These are phyloP conservation scores for Caenorhabditis sp. DNA, from an alignment of 2,888 invertebrate species.

Conservation along the genomic window DNA sequence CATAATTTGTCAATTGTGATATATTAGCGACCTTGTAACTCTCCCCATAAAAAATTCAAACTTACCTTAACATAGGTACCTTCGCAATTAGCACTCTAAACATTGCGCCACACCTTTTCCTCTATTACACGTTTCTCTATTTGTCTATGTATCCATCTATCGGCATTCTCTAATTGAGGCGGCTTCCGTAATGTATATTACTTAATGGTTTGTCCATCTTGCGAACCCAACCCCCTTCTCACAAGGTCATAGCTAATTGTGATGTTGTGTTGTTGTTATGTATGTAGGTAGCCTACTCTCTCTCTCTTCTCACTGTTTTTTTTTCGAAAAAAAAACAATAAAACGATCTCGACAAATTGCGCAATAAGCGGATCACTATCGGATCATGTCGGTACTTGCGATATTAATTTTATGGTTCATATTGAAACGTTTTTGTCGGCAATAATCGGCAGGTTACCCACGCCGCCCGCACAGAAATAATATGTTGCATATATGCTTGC, in stretches of 20 bases:
- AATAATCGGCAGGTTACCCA: neutral
- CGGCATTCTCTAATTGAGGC: neutral
- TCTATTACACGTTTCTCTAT: neutral
- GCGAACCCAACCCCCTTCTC: constrained; percentile 27
- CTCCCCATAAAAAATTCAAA: neutral
- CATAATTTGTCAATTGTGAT: no score
- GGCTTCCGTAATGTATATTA: constrained; percentile 37
- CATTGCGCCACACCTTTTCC: neutral
- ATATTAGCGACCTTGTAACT: neutral
- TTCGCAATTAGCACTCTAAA: neutral
- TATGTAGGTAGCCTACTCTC: constrained; percentile 2
- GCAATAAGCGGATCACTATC: neutral
- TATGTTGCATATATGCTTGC: no score
- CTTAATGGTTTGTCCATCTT: constrained; percentile 37
- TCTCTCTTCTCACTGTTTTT: no score
- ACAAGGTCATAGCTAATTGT: constrained; percentile 33
- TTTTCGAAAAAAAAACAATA: constrained; percentile 13
- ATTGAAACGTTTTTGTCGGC: neutral
- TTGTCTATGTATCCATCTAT: neutral
- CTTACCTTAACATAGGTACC: no score
- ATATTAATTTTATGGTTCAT: neutral
- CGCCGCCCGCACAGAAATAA: no score
- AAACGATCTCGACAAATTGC: neutral
- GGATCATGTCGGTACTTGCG: neutral
- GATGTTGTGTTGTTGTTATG: neutral